Base-by-base conservation (phyloP, 2,888 invertebrate species). In the Cantharis rustica region DNA sequence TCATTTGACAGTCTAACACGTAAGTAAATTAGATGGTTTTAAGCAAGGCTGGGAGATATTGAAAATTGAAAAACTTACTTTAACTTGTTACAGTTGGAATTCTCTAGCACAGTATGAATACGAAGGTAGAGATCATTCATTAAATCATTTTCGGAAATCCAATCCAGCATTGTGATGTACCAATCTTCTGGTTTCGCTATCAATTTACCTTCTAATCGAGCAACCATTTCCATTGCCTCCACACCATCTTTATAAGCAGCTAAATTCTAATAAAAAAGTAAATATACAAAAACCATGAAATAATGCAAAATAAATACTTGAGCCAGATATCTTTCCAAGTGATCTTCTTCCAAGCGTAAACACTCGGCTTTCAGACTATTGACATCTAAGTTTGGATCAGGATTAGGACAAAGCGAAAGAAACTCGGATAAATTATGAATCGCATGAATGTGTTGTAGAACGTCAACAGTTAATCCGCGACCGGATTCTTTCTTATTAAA, bases 391-490 rank as follows among this genome's bases (percentile, higher is more conserved):
- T 92, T 92, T 7, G 90, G 84, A 9, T 87, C 88, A 10, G 83
- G 83, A 4, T 88, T 87, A 61, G 87, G 85, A 74, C 79, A 66
- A 3, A 83, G 82, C 73, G 88, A 88, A 16, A 90, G 79, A 7
- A 90, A 85, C 76, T 93, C 90, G 3, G 91, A 88, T 69, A 93
- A 88, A 86, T 95, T 95, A 82, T 93, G 89, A 75, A 93, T 86
- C 0, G 93, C 90, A 85, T 95, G 95, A 20, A 95, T 91, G 83
- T 91, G 89, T 80, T 92, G 88, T 63, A 94, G 87, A 69, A 91
- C 91, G 84, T 95, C 95, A 16, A 93, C 91, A 68, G 89, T 88
- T 70, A 91, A 84, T 79, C 83, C 83, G 16, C 89, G 84, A 82
- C 88, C 86, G 7, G 83, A 61, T 31, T 78, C 79, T 47, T 80